These are phyloP conservation scores for Cephus spinipes DNA, from an alignment of 2,888 invertebrate genomes.

Conservation along the genomic window DNA sequence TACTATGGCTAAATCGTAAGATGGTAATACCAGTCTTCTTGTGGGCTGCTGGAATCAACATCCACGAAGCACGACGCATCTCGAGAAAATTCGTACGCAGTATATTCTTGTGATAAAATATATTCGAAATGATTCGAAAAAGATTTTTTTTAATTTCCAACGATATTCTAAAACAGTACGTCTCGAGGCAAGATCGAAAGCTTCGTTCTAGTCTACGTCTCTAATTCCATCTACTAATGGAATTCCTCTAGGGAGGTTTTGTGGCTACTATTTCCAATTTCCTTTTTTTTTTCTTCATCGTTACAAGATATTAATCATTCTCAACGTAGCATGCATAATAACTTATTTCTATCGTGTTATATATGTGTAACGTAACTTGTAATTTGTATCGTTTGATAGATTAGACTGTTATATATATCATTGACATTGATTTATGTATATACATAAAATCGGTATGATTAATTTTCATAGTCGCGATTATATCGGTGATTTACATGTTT, in stretches of 20 bases:
- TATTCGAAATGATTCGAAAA: neutral
- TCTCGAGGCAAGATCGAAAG: neutral
- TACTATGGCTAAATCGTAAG: slow-evolving; percentile 17
- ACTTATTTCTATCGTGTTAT: neutral
- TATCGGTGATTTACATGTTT: neutral
- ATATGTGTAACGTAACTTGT: neutral
- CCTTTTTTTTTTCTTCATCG: neutral
- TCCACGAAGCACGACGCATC: slow-evolving; percentile 16
- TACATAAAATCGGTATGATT: neutral
- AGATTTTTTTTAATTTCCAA: neutral
- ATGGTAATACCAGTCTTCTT: slow-evolving; percentile 24
- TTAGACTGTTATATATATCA: neutral
- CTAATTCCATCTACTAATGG: neutral
- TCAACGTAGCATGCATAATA: neutral
- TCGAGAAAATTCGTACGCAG: neutral
- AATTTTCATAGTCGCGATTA: neutral
- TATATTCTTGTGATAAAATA: neutral
- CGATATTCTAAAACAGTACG: neutral
- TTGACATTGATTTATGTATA: neutral
- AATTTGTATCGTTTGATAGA: neutral
- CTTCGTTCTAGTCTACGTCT: neutral
- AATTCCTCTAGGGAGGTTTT: neutral
- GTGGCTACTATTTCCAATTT: neutral
- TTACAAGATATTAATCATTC: neutral
- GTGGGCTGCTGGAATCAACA: slow-evolving; percentile 17